A percentile compares a stretch with the other conserved stretches of the same genome.
Evolutionary conservation across 2,797 vertebrate genomes (phyloP).

Genomic region (Pyrrhura leucotis): DNA sequence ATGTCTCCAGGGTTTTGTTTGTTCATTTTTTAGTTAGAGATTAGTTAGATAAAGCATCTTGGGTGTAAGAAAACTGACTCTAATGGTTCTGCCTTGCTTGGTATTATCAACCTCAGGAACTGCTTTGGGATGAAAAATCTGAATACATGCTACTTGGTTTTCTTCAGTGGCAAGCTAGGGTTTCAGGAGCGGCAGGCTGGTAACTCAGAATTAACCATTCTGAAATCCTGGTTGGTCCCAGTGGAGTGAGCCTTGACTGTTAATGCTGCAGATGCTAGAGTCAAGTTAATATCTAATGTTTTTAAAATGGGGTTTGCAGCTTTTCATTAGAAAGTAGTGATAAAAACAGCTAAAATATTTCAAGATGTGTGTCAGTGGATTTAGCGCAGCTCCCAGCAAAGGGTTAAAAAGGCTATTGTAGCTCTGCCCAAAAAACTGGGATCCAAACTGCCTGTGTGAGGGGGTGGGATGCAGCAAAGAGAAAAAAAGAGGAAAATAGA

Average conservation of each 20-base stretch:
- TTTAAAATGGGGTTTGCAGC: background rate
- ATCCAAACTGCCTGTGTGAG: background rate
- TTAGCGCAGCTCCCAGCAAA: background rate
- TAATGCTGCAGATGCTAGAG: background rate
- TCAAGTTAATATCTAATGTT: background rate
- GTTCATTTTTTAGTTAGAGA: background rate
- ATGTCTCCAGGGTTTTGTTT: background rate
- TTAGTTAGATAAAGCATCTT: background rate
- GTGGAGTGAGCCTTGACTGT: background rate
- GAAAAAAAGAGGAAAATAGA: background rate
- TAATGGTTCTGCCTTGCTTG: background rate
- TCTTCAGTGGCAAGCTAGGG: background rate
- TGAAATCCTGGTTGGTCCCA: slow-evolving; percentile 6
- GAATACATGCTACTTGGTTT: background rate
- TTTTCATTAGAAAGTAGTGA: background rate
- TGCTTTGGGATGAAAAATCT: background rate
- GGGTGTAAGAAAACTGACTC: background rate
- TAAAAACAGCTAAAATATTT: background rate
- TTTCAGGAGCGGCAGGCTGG: background rate
- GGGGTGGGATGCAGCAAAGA: background rate
- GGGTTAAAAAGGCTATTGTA: background rate
- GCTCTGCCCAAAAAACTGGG: background rate
- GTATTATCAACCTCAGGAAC: background rate
- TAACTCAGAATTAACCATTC: background rate
- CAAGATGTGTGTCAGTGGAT: background rate